Evolutionary conservation across 2,113 vertebrate species (phyloP).

Genomic region (Crypturellus undulatus): DNA sequence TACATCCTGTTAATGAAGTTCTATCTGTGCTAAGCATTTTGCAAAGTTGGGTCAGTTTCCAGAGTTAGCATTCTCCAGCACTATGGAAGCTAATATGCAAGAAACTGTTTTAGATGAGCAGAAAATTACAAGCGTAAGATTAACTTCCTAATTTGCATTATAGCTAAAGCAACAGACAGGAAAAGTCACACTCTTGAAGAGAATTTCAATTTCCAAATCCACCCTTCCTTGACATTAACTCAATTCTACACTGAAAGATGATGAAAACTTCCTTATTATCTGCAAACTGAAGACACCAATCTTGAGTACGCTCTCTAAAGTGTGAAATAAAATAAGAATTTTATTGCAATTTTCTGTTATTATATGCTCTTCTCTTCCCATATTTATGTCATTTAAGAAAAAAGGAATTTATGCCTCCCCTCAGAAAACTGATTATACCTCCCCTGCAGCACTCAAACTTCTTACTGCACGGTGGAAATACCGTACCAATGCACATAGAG

Average conservation of each 20-base stretch:
- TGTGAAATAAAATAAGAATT: neutral
- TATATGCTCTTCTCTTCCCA: neutral
- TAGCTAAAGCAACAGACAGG: neutral
- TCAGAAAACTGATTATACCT: neutral
- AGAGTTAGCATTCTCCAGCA: neutral
- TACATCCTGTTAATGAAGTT: neutral
- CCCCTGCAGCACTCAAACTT: neutral
- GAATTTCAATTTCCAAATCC: conserved; percentile 1
- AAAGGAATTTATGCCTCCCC: neutral
- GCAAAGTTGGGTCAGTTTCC: neutral
- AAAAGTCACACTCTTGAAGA: neutral
- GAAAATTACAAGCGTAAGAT: neutral
- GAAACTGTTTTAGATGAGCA: neutral
- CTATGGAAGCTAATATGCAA: neutral
- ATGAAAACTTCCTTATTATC: neutral
- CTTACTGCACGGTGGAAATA: neutral
- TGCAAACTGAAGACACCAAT: neutral
- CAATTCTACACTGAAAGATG: neutral
- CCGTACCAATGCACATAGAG: neutral
- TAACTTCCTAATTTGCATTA: neutral
- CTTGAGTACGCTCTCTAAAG: neutral
- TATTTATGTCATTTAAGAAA: neutral
- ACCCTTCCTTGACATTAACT: neutral
- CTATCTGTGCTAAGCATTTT: neutral
- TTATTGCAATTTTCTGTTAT: neutral